Evolutionary conservation across 1,140 invertebrate species (phyloP), one percentile per base, ranked within the genome.

Genomic region (fruit fly (Drosophila melanogaster)): DNA sequence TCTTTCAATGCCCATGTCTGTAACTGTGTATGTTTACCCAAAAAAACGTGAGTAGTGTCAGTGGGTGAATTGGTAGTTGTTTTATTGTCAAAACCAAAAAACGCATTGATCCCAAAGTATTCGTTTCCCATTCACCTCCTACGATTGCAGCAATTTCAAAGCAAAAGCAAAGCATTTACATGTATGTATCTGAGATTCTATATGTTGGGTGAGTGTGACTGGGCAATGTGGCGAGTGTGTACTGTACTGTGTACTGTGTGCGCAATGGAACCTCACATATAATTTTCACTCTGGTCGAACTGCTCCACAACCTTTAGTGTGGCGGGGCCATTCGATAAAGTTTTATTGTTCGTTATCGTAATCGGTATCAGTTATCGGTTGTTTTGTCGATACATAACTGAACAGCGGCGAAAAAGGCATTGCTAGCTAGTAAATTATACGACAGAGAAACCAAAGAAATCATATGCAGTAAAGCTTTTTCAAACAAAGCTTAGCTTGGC

Each of bases 211-310:
- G 26, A 33, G 40, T 57, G 12, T 22, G 59, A 33, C 44, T 8
- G 30, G 59, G 30, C 17, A 12, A 15, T 54, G 38, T 69, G 40
- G 30, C 30, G 30, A 51, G 49, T 46, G 26, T 62, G 51, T 70
- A 10, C 67, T 44, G 50, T 46, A 46, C 44, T 77, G 47, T 54
- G 22, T 40, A 38, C 14, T 85, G 46, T 70, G 81, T 81, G 83
- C 81, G 81, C 81, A 67, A 79, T 86, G 70, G 70, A 81, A 83
- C 79, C 71, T 84, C 60, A 76, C 64, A 72, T 77, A 41, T 57
- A 57, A 44, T 70, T 70, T 49, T 24, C 41, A 46, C 57, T 62
- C 41, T 58, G 33, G 60, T 69, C 49, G 24, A 35, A 55, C 30
- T 64, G 35, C 37, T 65, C 30, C 64, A 47, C 64, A 67, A 49